Conservation (phyloP, 92 coral and sea anemone genomes). For the Micromussa lordhowensis region DNA sequence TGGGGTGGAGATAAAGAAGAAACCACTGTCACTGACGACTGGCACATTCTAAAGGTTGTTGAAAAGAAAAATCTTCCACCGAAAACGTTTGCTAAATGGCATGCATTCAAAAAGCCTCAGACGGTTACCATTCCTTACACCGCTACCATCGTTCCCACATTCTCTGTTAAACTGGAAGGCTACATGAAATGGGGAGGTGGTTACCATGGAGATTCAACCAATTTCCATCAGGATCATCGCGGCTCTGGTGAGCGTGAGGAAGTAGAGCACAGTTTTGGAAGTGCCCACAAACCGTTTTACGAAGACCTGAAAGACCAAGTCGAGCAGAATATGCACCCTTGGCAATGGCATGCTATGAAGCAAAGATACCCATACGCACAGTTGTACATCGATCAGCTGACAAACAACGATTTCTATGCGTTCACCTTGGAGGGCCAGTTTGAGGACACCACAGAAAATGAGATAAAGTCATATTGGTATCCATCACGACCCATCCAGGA, state of each 20-base stretch:
- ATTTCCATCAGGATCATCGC: conserved; percentile 45
- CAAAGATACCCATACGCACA: conserved; percentile 35
- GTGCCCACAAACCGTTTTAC: conserved; percentile 49
- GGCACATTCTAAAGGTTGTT: conserved; percentile 34
- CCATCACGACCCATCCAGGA: conserved; percentile 19
- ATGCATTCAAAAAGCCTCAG: conserved; percentile 41
- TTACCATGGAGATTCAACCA: conserved; percentile 39
- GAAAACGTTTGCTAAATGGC: conserved; percentile 25
- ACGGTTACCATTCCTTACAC: conserved; percentile 56
- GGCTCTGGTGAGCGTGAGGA: conserved; percentile 27
- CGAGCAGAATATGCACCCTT: conserved; percentile 48
- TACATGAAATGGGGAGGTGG: conserved; percentile 58
- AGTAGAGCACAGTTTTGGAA: conserved; percentile 19
- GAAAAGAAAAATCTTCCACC: conserved; percentile 22
- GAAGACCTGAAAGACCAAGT: conserved; percentile 52
- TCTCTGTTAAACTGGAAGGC: conserved; percentile 51
- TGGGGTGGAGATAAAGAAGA: conserved; percentile 39
- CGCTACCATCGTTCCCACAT: conserved; percentile 43
- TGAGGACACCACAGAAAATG: conserved; percentile 38
- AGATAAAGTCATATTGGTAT: conserved; percentile 28
- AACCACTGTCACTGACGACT: conserved; percentile 26
- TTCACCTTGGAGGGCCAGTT: conserved; percentile 48
- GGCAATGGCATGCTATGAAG: conserved; percentile 62
- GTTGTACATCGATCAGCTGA: conserved; percentile 33
- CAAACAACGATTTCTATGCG: conserved; percentile 18